phyloP scores from a whole-genome alignment of 2,888 invertebrate genomes.

The Petrophora chlorosata region DNA sequence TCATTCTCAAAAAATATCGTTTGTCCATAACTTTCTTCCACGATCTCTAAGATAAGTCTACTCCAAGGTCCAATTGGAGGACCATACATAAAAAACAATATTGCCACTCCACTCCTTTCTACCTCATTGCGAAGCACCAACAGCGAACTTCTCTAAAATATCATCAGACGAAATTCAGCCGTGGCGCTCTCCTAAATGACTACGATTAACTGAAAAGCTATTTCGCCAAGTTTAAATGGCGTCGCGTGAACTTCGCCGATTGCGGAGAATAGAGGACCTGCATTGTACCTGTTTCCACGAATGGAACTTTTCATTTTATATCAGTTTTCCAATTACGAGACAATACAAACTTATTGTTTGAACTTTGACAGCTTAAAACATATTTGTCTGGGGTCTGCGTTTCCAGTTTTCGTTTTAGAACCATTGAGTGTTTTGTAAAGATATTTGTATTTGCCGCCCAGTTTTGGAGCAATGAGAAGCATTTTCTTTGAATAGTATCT shows the following conservation, averaged over 20 bases:
- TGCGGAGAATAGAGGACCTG: constrained; percentile 64
- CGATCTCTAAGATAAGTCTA: too few relatives aligned
- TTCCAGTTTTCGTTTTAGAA: constrained; percentile 2
- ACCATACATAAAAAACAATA: too few relatives aligned
- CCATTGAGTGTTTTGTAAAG: too few relatives aligned
- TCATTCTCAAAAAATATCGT: too few relatives aligned
- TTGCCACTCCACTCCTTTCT: neutral
- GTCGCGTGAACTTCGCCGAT: constrained; percentile 64
- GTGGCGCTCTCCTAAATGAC: constrained; percentile 69
- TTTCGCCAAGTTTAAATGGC: constrained; percentile 74
- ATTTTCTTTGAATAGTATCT: too few relatives aligned
- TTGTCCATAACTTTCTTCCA: too few relatives aligned
- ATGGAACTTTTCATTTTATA: constrained; percentile 51
- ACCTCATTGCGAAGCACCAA: constrained; percentile 2
- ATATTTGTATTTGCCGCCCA: too few relatives aligned
- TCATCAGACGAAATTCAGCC: constrained; percentile 60
- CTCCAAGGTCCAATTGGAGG: too few relatives aligned
- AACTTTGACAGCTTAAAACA: constrained; percentile 23
- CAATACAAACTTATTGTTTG: constrained; percentile 30
- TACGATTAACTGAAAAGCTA: constrained; percentile 75
- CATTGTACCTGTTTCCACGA: constrained; percentile 58
- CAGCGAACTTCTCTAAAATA: constrained; percentile 60
- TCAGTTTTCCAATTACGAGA: constrained; percentile 34
- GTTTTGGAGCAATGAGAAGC: neutral
- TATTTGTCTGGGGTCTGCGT: constrained; percentile 17